Evolutionary conservation across 2,113 vertebrate species (phyloP), one percentile per base, ranked within the genome.

Genomic region (Casuarius casuarius): DNA sequence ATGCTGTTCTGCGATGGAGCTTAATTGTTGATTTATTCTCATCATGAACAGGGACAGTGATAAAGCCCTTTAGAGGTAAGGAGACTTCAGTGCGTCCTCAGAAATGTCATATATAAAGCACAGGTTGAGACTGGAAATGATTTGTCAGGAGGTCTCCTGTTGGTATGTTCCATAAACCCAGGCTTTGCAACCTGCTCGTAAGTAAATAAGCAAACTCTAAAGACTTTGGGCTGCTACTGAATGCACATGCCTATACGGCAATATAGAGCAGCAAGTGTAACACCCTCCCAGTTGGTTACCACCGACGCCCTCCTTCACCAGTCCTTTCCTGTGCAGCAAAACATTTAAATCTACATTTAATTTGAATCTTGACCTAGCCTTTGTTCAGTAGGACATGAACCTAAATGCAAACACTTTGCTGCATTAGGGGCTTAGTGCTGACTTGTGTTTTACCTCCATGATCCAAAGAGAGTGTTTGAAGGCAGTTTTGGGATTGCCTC

Each of bases 111-210:
- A 19, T 40, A 77, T 93, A 83, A 92, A 86, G 33, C 51, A 12
- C 9, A 5, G 3, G 4, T 15, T 59, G 68, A 73, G 90, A 73
- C 7, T 0, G 3, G 62, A 66, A 13, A 14, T 70, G n/a, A 9
- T 76, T 90, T 90, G 62, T 68, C 16, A 7, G 18, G 63, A 26
- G 22, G 23, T 8, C 26, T 93, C 7, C 26, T 63, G 6, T 56
- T 17, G 11, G 35, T 62, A 31, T 22, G 25, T 44, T 63, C 3
- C 31, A 19, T n/a, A 68, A n/a, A 10, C 46, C 20, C 46, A 22
- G 46, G 46, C 33, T 71, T 51, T n/a, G 46, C 4, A 10, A 22
- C 0, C 0, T 18, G 8, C n/a, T 71, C 59, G 35, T 21, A 42
- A 0, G 1, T 40, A 35, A 58, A 52, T 3, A 16, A 29, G 21